Conservation (phyloP, 2,797 vertebrate species). For the Acanthurus lineatus region DNA sequence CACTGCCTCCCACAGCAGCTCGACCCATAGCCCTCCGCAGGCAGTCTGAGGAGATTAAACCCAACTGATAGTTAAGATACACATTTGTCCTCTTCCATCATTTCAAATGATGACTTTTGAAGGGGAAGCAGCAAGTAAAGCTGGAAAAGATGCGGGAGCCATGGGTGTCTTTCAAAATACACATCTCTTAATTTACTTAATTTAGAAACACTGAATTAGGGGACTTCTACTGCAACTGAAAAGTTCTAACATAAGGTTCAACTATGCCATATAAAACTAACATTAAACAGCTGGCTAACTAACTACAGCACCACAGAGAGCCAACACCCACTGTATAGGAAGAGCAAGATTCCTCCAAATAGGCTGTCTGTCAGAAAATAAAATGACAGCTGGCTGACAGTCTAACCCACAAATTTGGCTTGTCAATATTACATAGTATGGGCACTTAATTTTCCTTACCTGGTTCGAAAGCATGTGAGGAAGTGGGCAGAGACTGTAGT, state of each 20-base stretch:
- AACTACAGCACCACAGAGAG: conserved; percentile 35
- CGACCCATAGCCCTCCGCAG: conserved; percentile 76
- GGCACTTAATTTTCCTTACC: conserved; percentile 57
- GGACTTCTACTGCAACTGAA: not conserved
- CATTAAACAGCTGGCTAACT: conserved; percentile 10
- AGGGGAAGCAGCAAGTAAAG: not conserved
- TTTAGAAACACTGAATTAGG: conserved; percentile 17
- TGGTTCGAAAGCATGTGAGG: conserved; percentile 78
- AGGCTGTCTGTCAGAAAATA: conserved; percentile 73
- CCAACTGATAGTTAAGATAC: not conserved
- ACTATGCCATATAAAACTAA: conserved; percentile 10
- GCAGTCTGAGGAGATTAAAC: conserved; percentile 68
- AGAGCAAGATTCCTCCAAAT: conserved; percentile 73
- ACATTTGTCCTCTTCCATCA: not conserved
- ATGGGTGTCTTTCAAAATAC: not conserved
- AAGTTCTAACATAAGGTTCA: not conserved
- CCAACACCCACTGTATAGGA: conserved; percentile 81
- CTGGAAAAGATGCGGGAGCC: not conserved
- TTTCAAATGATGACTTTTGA: not conserved
- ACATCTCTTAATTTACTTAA: conserved; percentile 1
- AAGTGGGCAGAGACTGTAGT: conserved; percentile 93
- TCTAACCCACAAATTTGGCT: not conserved
- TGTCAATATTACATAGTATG: not conserved
- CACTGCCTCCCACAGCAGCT: conserved; percentile 58
- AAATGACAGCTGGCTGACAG: conserved; percentile 12